These are phyloP conservation scores for Geodia barretti DNA, from an alignment of 37 sponge, comb jelly and placozoan species.

Conservation along the genomic window DNA sequence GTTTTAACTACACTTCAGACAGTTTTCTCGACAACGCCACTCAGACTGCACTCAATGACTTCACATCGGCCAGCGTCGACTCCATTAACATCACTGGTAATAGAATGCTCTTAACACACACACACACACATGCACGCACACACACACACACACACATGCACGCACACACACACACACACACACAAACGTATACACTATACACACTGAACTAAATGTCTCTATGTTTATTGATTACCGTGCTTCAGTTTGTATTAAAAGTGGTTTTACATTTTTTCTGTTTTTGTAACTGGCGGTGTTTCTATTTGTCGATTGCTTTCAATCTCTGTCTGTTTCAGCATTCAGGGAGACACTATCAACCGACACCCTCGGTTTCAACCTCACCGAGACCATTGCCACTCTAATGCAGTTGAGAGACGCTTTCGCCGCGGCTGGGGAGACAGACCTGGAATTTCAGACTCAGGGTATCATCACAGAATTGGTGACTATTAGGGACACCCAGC, in stretches of 20 bases:
- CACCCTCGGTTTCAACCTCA: not conserved
- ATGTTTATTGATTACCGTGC: not conserved
- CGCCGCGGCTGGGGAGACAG: not conserved
- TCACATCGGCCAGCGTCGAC: constrained; percentile 9
- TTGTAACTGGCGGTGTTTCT: not conserved
- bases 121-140: no score
- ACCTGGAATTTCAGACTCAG: not conserved
- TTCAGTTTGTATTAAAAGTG: not conserved
- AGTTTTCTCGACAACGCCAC: constrained; percentile 11
- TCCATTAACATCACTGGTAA: constrained; percentile 38
- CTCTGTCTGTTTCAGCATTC: constrained; percentile 16
- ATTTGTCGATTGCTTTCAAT: not conserved
- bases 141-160: not conserved
- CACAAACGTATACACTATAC: no score
- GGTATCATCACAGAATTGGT: not conserved
- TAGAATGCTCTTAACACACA: not conserved
- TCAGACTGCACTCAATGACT: constrained; percentile 22
- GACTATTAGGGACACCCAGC: not conserved
- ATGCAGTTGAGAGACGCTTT: not conserved
- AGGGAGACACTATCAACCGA: not conserved
- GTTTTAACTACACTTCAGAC: constrained; percentile 2
- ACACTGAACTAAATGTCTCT: not conserved
- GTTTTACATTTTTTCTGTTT: not conserved
- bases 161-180: no score
- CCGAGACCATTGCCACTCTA: not conserved